These are phyloP conservation scores for Apamea epomidion DNA, from an alignment of 2,888 invertebrate genomes.

Conservation along the genomic window DNA sequence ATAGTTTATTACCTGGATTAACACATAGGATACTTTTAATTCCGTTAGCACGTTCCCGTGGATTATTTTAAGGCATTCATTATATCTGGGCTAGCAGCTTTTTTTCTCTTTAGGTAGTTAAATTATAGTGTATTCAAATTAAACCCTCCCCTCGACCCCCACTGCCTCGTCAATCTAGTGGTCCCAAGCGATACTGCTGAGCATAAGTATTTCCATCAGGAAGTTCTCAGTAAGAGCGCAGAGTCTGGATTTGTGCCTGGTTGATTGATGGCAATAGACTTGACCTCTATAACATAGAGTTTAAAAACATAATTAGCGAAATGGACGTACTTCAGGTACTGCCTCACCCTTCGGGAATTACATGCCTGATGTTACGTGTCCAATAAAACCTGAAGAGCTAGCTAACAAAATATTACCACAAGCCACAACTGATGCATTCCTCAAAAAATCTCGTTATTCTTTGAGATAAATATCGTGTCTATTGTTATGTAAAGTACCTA, in stretches of 20 bases:
- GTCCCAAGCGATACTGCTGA: background rate
- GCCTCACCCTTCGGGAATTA: background rate
- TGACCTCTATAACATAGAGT: background rate
- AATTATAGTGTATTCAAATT: background rate
- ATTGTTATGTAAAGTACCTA: conserved; percentile 53
- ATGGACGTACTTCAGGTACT: background rate
- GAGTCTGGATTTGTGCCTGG: too few relatives aligned
- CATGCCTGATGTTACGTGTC: background rate
- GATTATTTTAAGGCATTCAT: background rate
- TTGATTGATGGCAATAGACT: background rate
- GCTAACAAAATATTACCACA: background rate
- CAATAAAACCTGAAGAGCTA: background rate
- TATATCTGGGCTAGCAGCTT: background rate
- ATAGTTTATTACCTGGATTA: background rate
- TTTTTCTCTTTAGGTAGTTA: background rate
- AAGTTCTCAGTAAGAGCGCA: background rate
- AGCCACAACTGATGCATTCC: background rate
- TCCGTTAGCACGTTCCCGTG: background rate
- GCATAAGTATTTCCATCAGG: background rate
- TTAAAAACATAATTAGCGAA: background rate
- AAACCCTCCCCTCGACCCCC: background rate
- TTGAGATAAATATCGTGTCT: conserved; percentile 32
- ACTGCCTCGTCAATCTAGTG: background rate
- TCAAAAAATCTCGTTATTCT: conserved; percentile 12
- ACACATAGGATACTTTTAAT: background rate